A percentile compares a stretch with the other conserved stretches of the same genome.
These are phyloP conservation scores for Hirtodrosophila alboralis DNA, from an alignment of 2,888 invertebrate genomes.

Conservation along the genomic window DNA sequence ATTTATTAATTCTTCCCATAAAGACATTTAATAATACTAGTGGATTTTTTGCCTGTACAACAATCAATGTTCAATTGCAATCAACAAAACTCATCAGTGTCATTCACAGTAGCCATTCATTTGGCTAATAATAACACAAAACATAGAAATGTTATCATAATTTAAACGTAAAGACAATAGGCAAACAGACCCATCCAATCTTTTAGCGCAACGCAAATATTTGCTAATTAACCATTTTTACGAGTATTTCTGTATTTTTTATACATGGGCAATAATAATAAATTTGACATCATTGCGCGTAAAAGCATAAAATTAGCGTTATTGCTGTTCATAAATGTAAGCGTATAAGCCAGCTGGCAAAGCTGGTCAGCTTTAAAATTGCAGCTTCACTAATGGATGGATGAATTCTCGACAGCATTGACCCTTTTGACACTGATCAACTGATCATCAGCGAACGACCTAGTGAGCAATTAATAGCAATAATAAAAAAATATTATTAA, in stretches of 20 bases:
- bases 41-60: constrained; percentile 7
- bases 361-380: constrained; percentile 11
- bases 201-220: constrained; percentile 59
- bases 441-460: constrained; percentile 52
- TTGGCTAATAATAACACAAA: constrained; percentile 34
- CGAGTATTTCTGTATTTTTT: constrained; percentile 26
- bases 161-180: constrained; percentile 39
- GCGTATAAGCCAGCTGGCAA: constrained; percentile 32
- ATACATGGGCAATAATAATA: constrained; percentile 62
- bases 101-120: constrained; percentile 46
- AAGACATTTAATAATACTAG: constrained; percentile 7
- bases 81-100: constrained; percentile 32
- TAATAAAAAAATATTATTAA: constrained; percentile 40
- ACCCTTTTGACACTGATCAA: constrained; percentile 47
- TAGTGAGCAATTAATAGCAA: constrained; percentile 71
- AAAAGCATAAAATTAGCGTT: constrained; percentile 60
- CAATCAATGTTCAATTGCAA: constrained; percentile 38
- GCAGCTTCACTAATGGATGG: constrained; percentile 40
- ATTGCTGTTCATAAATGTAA: constrained; percentile 54
- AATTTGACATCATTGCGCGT: constrained; percentile 74
- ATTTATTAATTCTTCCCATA: constrained; percentile 28
- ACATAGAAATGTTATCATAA: constrained; percentile 47
- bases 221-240: constrained; percentile 76
- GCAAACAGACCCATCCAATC: constrained; percentile 28
- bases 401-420: constrained; percentile 58